A percentile compares a stretch with the other conserved stretches of the same genome.
Conservation (phyloP, 2,888 invertebrate species). For the Morinoia aosen region DNA sequence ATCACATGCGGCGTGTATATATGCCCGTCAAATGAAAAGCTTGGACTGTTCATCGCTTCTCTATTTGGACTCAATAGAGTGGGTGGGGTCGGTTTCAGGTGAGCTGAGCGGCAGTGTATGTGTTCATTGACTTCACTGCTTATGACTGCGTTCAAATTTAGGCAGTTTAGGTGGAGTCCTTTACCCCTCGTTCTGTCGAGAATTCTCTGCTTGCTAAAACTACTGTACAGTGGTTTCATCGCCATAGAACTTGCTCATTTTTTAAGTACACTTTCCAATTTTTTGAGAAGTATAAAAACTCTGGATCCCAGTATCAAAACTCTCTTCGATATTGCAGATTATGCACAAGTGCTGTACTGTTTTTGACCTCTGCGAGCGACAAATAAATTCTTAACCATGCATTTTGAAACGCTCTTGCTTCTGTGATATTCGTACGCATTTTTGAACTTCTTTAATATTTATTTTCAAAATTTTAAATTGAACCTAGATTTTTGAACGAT, state of each 20-base stretch:
- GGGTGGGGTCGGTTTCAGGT: conserved; percentile 12
- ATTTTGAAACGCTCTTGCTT: neutral
- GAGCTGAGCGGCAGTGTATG: neutral
- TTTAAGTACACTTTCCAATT: too few relatives aligned
- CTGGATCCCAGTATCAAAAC: neutral
- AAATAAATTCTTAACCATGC: neutral
- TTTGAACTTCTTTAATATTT: neutral
- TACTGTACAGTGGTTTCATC: neutral
- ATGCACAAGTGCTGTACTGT: neutral
- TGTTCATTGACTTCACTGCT: neutral
- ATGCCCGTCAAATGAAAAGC: neutral
- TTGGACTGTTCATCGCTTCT: neutral
- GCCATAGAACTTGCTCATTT: too few relatives aligned
- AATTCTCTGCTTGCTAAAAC: neutral
- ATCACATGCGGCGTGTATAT: neutral
- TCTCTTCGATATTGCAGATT: neutral
- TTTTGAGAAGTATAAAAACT: too few relatives aligned
- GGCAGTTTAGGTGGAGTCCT: neutral
- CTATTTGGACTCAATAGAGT: neutral
- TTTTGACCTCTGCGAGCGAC: neutral
- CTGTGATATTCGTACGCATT: neutral
- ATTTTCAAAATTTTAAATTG: neutral
- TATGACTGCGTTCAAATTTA: neutral
- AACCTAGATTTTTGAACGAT: neutral
- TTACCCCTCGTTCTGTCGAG: neutral